Base-by-base conservation (phyloP, 2,113 vertebrate species). In the Hassar affinis region DNA sequence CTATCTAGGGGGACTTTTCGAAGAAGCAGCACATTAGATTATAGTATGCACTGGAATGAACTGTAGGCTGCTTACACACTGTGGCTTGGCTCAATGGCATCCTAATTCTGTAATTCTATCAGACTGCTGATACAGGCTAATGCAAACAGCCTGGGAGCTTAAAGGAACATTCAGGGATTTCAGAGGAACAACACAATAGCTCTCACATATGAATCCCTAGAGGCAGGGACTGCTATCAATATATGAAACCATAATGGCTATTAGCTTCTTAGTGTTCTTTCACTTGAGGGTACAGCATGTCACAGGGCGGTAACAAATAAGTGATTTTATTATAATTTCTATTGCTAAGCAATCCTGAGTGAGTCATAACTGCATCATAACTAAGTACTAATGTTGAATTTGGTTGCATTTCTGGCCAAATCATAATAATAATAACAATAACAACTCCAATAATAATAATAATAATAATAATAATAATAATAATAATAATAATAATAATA, bases 111-210 rank as follows among this genome's bases (percentile, higher is more conserved):
- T 81, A 81, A 81, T 81, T 81, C 66, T 54, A 79, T 52, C 68
- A 75, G 71, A 61, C 81, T 75, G 78, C 83, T 84, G 83, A 84
- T 72, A 74, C 77, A 79, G 56, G 22, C 27, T 62, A 68, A 72
- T 51, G 54, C 77, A 51, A 72, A 80, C 76, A 72, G 64, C 52
- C 77, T 20, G 42, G 25, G 9, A 79, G 74, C 75, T 78, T 57
- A 84, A 72, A 49, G 66, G 27, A 9, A 78, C 33, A 35, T 61
- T 69, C 64, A 79, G 83, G 66, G 66, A 84, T 61, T 84, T 72
- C 27, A 72, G 38, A 30, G 25, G 35, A 68, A 59, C 35, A 68
- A 56, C 27, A 18, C 25, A 79, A 38, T 25, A 18, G 15, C 33
- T 51, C 22, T 18, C 33, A 75, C 69, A 74, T 35, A 47, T 54